Base-by-base conservation (phyloP, 2,797 vertebrate species). In the Myripristis murdjan region DNA sequence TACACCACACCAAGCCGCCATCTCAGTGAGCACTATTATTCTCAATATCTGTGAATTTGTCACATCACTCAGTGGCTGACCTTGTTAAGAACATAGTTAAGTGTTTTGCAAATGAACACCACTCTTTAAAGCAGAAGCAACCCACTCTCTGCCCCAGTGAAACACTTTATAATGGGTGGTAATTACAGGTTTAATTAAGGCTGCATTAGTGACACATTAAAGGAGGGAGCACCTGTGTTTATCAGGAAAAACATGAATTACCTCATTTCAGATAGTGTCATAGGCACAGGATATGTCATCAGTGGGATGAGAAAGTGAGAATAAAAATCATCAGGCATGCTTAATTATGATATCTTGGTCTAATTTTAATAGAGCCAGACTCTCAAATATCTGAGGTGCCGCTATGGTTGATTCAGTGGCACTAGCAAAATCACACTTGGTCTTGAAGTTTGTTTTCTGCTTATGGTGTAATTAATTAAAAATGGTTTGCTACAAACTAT, bases 391-490 rank as follows among this genome's bases (percentile, higher is more conserved):
- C n/a, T n/a, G n/a, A n/a, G n/a, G n/a, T n/a, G n/a, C n/a, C n/a
- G 22, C 9, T 55, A 11, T 4, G 1, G 33, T 18, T 16, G n/a
- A 16, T 10, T 23, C 22, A 28, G 15, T 49, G 55, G 62, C 43
- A 43, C 11, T 14, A 39, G 28, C 12, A 10, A 59, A 70, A n/a
- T n/a, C n/a, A n/a, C n/a, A 61, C 28, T n/a, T 20, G 28, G 33
- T 48, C 35, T 43, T 58, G 18, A 22, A 23, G 2, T 37, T 53
- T 41, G 2, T 41, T 51, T 64, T 31, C 10, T 54, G 16, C 4
- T 52, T 18, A 22, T 51, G 31, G 10, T 65, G 43, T 53, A 7
- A 65, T 53, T 76, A 64, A 66, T 73, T 64, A 49, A 73, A 74
- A 22, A 61, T 46, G 43, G 15, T 31, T 59, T 9, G 0, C 59